A percentile compares a stretch with the other conserved stretches of the same genome.
Conservation (phyloP, 2,888 invertebrate species). For the Andrena dorsata region DNA sequence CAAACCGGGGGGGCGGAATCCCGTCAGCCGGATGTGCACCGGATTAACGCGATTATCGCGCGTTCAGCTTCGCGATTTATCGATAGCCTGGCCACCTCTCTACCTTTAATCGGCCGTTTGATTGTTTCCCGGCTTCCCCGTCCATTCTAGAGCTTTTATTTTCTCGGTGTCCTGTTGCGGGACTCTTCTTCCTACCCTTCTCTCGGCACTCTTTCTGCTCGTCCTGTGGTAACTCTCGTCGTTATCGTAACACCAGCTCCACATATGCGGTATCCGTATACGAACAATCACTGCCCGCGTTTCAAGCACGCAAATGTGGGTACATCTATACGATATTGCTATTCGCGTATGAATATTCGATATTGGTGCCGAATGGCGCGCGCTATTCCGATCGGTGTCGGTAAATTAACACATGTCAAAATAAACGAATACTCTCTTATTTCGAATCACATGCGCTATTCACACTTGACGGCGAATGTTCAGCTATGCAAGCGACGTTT, state of each 20-base stretch:
- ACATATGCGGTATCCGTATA: background rate
- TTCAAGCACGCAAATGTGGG: too few species aligned
- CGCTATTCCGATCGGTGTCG: too few species aligned
- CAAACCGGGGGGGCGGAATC: conserved; percentile 68
- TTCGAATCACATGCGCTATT: too few species aligned
- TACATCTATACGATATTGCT: too few species aligned
- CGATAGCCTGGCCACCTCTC: conserved; percentile 47
- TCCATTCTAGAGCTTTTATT: conserved; percentile 30
- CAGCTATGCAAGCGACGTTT: too few species aligned
- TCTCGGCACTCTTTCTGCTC: background rate
- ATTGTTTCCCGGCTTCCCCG: conserved; percentile 53
- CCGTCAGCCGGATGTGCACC: conserved; percentile 68
- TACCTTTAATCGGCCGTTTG: conserved; percentile 57
- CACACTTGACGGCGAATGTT: too few species aligned
- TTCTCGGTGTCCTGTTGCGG: background rate
- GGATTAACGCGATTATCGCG: conserved; percentile 73
- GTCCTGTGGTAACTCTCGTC: background rate
- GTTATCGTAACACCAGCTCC: background rate
- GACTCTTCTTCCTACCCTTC: background rate
- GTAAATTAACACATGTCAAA: too few species aligned
- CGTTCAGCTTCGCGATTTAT: conserved; percentile 65
- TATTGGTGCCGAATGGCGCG: too few species aligned
- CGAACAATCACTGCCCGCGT: background rate
- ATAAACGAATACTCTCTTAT: too few species aligned
- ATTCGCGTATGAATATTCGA: too few species aligned